These are phyloP conservation scores for Bubo blakistoni DNA, from an alignment of 2,113 vertebrate species.

Conservation along the genomic window DNA sequence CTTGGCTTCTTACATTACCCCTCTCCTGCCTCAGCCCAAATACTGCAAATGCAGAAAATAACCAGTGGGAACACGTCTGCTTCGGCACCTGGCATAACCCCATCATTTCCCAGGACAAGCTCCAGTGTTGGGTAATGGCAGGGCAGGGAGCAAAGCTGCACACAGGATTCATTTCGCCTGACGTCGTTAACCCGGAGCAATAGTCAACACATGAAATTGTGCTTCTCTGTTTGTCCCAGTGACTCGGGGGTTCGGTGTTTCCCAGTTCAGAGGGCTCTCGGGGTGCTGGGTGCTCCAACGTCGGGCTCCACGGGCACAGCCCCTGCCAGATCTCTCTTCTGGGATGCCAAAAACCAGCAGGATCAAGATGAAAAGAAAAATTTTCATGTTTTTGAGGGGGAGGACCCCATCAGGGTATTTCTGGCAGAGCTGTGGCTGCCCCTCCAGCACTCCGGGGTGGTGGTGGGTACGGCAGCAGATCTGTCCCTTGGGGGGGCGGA, in stretches of 20 bases:
- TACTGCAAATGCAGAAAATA: background rate
- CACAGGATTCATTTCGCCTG: background rate
- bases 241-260: background rate
- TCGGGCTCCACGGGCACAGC: rapidly evolving
- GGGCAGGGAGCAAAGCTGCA: background rate
- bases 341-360: background rate
- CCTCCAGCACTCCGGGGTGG: background rate
- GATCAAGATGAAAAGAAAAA: background rate
- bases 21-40: background rate
- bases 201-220: background rate
- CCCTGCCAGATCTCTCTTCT: background rate
- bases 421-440: background rate
- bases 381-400: background rate
- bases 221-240: background rate
- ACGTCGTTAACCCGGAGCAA: background rate
- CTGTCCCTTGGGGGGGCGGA: background rate
- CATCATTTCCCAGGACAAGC: background rate
- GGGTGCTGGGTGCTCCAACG: background rate
- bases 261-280: background rate
- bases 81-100: background rate
- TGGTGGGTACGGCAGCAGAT: background rate
- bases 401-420: rapidly evolving
- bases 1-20: background rate
- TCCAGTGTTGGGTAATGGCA: background rate
- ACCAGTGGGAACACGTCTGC: background rate